A percentile compares a stretch with the other conserved stretches of the same genome.
These are phyloP conservation scores for Pachliopta kotzebuea DNA, from an alignment of 2,888 invertebrate species.

Conservation along the genomic window DNA sequence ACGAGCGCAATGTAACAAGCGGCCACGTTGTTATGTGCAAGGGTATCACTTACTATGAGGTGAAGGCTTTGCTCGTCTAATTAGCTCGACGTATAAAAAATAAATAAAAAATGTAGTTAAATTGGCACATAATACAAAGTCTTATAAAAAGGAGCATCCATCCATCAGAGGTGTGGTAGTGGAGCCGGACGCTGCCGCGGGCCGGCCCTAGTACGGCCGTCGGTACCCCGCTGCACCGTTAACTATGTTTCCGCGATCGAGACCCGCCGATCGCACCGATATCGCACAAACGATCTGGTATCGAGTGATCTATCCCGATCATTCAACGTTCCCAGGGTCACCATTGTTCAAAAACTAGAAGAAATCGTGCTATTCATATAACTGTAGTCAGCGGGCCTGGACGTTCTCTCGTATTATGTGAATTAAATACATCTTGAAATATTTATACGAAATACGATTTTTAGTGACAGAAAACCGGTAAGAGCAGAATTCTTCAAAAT, in stretches of 20 bases:
- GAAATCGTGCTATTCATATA: conserved; percentile 24
- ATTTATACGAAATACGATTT: neutral
- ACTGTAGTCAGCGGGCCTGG: conserved; percentile 4
- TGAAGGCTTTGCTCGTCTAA: too few relatives aligned
- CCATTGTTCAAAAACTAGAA: conserved; percentile 22
- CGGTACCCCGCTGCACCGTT: conserved; percentile 24
- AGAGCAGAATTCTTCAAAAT: too few relatives aligned
- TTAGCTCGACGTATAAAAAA: too few relatives aligned
- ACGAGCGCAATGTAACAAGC: too few relatives aligned
- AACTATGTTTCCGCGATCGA: conserved; percentile 30
- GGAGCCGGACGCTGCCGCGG: conserved; percentile 20
- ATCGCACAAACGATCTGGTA: conserved; percentile 22
- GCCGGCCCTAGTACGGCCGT: conserved; percentile 28
- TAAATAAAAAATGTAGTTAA: too few relatives aligned
- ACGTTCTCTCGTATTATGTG: neutral
- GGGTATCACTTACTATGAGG: too few relatives aligned
- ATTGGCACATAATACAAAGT: neutral
- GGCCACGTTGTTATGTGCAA: too few relatives aligned
- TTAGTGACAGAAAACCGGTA: too few relatives aligned
- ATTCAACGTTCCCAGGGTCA: conserved; percentile 27
- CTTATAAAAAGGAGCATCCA: conserved; percentile 5
- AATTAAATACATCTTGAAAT: neutral
- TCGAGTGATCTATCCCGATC: conserved; percentile 24
- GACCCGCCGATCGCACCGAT: conserved; percentile 24
- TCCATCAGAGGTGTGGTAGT: conserved; percentile 18